Percentiles rank a stretch among this genome's conserved stretches.
Conservation (phyloP, 2,888 invertebrate species). For the Drosophila testacea region DNA sequence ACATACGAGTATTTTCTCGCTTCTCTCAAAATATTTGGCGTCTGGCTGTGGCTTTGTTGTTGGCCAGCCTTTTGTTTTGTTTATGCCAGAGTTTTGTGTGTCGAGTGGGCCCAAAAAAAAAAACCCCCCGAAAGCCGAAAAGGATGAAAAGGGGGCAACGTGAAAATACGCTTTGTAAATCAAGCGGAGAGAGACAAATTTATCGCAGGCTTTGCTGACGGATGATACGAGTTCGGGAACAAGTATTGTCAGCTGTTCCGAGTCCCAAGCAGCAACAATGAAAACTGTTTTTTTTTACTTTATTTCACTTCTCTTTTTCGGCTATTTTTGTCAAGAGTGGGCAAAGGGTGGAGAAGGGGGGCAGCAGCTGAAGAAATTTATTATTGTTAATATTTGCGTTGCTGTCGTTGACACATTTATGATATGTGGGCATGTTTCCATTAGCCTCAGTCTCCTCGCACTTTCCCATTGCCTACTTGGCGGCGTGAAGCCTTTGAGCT, state of each 20-base stretch:
- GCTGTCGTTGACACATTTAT: slow-evolving; percentile 66
- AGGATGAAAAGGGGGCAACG: slow-evolving; percentile 2
- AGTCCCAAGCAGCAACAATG: slow-evolving; percentile 52
- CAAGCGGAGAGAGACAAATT: slow-evolving; percentile 61
- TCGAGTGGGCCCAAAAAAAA: slow-evolving; percentile 21
- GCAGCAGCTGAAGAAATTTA: slow-evolving; percentile 48
- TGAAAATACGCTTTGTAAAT: slow-evolving; percentile 64
- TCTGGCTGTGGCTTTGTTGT: slow-evolving; percentile 31
- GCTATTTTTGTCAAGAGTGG: slow-evolving; percentile 17
- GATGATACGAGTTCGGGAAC: slow-evolving; percentile 28
- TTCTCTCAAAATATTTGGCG: slow-evolving; percentile 26
- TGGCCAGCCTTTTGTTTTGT: slow-evolving; percentile 18
- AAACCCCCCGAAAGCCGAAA: neutral
- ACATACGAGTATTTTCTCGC: neutral
- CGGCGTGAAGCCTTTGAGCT: slow-evolving; percentile 63
- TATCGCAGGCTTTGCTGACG: slow-evolving; percentile 62
- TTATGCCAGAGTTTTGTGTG: slow-evolving; percentile 18
- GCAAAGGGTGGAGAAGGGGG: neutral
- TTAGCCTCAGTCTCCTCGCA: slow-evolving; percentile 7
- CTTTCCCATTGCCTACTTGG: slow-evolving; percentile 48
- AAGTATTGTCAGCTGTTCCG: slow-evolving; percentile 55
- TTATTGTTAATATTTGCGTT: slow-evolving; percentile 65
- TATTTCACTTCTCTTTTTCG: slow-evolving; percentile 20
- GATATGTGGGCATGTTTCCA: slow-evolving; percentile 45
- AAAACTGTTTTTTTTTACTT: slow-evolving; percentile 9